Base-by-base conservation (phyloP, 2,888 invertebrate genomes). In the Timema cristinae region DNA sequence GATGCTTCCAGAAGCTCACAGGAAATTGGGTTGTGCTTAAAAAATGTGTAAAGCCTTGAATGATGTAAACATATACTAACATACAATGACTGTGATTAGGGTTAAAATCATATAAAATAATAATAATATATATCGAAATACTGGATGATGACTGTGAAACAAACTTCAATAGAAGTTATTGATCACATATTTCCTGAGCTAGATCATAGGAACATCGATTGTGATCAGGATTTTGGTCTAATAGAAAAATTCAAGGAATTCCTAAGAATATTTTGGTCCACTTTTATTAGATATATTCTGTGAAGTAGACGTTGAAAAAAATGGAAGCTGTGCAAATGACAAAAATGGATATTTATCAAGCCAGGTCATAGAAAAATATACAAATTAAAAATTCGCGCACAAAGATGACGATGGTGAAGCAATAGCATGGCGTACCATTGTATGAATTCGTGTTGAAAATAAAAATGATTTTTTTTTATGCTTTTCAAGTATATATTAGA, bases 181-280 rank as follows among this genome's bases (percentile, higher is more conserved):
- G 68, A 68, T 11, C 47, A 48, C 50, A 68, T 50, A 16, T 68
- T 68, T 54, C 54, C 51, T 9, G 52, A 68, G 16, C 68, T 7
- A 50, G 68, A 52, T 9, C 68, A 68, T 50, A 68, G 51, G 32
- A 51, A 68, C 51, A 68, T 68, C 9, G 52, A 68, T 7, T 68
- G 52, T 51, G 68, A 68, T 50, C 13, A 52, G 54, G 68, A 68
- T 32, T 68, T 68, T 50, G 51, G 50, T 4, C 47, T 68, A 15
- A 68, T 51, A 51, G 68, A 51, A 32, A 52, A 68, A 68, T 2
- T 32, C 5, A 51, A 68, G 52, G n/a, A 15, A 68, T 47, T 47
- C 50, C 6, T 50, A 13, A 68, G 51, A 52, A n/a, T 68, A 15
- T 68, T 51, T 15, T 15, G 9, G 68, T 52, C 2, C 68, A 50